Evolutionary conservation across 2,888 invertebrate genomes (phyloP), one percentile per base, ranked within the genome.

Genomic region (Pomacea canaliculata): DNA sequence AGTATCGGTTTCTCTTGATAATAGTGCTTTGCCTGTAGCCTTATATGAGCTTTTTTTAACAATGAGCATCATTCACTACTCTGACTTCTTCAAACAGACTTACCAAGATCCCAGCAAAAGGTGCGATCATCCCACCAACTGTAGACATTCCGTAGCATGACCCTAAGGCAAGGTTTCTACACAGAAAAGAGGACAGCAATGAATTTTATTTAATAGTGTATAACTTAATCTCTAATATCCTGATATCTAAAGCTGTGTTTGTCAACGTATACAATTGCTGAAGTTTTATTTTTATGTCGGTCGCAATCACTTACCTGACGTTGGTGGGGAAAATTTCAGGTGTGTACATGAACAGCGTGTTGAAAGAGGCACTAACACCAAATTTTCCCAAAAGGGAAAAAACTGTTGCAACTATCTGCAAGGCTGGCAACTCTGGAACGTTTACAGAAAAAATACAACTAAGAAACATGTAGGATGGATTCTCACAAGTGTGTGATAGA

Each of bases 321-420:
- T 84, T 84, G 16, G 86, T 86, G 0, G 86, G 86, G 73, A 85
- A 85, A 5, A 85, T 71, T 73, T 86, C 86, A 8, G 85, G 85
- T n/a, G 86, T 84, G 73, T 82, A 84, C 10, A 85, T 74, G 70
- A 85, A 85, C 18, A 71, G 48, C 46, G 59, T 60, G 71, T 62
- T 62, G 49, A 71, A 71, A 1, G 71, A 71, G 7, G 60, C 71
- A 18, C 59, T 23, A 1, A 71, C n/a, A 8, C 71, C 71, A 10
- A 71, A 19, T 56, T 62, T 71, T 46, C 71, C 71, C 16, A 60
- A 37, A 12, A 71, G 71, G 10, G 71, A 62, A n/a, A 71, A 59
- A 12, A 71, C 63, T 59, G 60, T 59, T 18, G 59, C 48, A 48
- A 37, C 68, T 16, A 68, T 68, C 19, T 68, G 27, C 18, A 68